These are phyloP conservation scores for Rhegmatorhina hoffmannsi DNA, from an alignment of 2,113 vertebrate species.

Conservation along the genomic window DNA sequence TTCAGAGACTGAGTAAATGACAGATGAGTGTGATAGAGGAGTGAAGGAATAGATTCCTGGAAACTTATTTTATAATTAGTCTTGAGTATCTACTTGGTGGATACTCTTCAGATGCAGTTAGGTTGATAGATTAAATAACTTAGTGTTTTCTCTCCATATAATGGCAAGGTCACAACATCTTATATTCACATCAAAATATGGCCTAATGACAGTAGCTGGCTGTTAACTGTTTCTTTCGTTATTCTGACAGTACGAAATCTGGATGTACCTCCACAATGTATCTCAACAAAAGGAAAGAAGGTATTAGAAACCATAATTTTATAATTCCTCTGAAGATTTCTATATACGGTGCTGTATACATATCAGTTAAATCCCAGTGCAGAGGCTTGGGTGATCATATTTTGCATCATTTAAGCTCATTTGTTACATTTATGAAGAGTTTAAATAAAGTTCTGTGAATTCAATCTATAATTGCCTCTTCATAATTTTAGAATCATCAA, in stretches of 20 bases:
- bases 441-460: not conserved
- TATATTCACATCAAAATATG: not conserved
- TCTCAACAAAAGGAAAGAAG: not conserved
- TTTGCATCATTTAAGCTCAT: not conserved
- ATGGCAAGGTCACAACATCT: not conserved
- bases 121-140: not conserved
- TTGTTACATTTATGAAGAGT: not conserved
- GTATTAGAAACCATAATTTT: not conserved
- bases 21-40: slow-evolving; percentile 5
- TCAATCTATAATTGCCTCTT: not conserved
- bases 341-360: not conserved
- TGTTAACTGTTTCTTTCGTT: not conserved
- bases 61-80: not conserved
- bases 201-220: not conserved
- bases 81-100: not conserved
- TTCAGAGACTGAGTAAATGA: slow-evolving; percentile 44
- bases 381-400: not conserved
- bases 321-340: not conserved
- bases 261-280: not conserved
- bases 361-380: not conserved
- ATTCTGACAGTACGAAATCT: not conserved
- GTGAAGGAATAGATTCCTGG: slow-evolving; percentile 15
- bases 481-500: not conserved
- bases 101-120: not conserved
- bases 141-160: not conserved